Conservation (phyloP, 2,113 vertebrate genomes). For the Heliornis fulica region DNA sequence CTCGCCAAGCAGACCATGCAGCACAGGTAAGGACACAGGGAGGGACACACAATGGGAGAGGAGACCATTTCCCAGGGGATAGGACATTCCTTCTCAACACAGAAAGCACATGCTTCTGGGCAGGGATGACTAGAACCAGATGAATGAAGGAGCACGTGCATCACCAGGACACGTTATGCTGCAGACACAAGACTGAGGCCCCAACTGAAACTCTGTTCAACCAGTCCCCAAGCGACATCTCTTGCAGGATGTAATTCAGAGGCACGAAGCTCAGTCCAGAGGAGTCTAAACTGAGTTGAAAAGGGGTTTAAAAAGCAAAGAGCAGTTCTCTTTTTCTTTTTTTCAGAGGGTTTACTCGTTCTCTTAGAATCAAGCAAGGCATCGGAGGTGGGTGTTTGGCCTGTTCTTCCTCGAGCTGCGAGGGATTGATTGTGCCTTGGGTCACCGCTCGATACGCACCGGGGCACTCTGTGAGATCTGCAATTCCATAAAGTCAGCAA, state of each 20-base stretch:
- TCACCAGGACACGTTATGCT: background rate
- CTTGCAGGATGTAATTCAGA: background rate
- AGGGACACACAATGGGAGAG: background rate
- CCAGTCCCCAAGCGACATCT: background rate
- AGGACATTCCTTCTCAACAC: conserved; percentile 12
- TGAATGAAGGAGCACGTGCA: background rate
- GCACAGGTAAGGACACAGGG: background rate
- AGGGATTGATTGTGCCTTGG: background rate
- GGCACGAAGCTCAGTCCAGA: background rate
- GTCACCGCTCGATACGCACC: background rate
- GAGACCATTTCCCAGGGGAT: background rate
- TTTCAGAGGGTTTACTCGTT: background rate
- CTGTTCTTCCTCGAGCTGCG: background rate
- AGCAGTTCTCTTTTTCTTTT: background rate
- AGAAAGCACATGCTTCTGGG: conserved; percentile 45
- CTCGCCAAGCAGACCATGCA: background rate
- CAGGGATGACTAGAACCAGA: background rate
- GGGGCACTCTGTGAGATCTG: background rate
- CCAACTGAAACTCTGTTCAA: background rate
- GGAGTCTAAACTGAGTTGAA: background rate
- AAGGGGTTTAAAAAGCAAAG: background rate
- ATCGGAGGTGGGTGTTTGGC: background rate
- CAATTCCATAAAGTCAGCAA: background rate
- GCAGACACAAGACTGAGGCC: background rate
- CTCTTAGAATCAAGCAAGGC: background rate